These are phyloP conservation scores for Lasioglossum oenotherae DNA, from an alignment of 2,888 invertebrate species.

Conservation along the genomic window DNA sequence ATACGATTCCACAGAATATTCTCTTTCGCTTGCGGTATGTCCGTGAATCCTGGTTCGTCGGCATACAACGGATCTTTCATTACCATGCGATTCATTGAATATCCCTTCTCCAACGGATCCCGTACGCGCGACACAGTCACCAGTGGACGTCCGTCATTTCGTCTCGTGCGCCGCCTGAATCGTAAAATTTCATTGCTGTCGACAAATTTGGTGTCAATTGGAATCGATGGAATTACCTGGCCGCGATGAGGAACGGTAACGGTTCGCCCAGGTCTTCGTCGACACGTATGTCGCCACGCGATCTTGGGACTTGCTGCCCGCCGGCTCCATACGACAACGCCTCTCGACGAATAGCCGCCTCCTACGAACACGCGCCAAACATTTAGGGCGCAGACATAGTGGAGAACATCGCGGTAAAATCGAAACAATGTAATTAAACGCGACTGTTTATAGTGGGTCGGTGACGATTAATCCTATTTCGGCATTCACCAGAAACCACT, in stretches of 20 bases:
- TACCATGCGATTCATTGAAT: neutral
- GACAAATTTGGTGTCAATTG: neutral
- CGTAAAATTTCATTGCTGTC: neutral
- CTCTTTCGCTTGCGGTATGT: constrained; percentile 52
- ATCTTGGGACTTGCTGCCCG: neutral
- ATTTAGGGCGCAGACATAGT: neutral
- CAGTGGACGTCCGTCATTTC: neutral
- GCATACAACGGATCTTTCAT: neutral
- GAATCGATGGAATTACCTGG: neutral
- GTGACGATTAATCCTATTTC: too few relatives aligned
- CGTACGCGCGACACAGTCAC: neutral
- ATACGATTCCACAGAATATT: neutral
- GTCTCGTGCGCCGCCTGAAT: neutral
- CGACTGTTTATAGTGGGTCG: too few relatives aligned
- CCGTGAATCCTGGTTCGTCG: constrained; percentile 70
- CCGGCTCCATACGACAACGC: neutral
- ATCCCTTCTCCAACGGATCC: neutral
- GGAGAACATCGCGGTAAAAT: too few relatives aligned
- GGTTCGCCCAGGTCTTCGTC: neutral
- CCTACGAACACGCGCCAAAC: neutral
- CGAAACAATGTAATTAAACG: too few relatives aligned
- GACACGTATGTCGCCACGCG: neutral
- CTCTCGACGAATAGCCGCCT: neutral
- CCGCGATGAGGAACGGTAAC: neutral
- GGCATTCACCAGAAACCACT: neutral